Percentiles rank a stretch among this genome's conserved stretches.
Conservation (phyloP, 2,113 vertebrate species). For the Colinus virginianus region DNA sequence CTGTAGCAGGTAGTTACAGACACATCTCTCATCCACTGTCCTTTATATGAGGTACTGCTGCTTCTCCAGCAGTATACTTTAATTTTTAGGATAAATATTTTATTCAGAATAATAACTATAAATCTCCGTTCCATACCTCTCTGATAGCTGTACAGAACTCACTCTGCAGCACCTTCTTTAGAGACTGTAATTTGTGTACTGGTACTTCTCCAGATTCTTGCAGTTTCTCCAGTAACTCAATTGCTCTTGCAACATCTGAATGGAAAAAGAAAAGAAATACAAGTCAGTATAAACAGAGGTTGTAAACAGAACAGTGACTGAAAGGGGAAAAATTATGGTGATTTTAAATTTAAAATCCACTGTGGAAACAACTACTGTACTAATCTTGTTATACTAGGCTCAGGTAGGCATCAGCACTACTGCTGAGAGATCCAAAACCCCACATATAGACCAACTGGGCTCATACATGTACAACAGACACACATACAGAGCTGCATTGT, state of each 20-base stretch:
- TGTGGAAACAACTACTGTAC: not conserved
- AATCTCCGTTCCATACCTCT: conserved; percentile 88
- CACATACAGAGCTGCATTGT: not conserved
- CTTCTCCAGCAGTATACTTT: not conserved
- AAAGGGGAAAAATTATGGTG: not conserved
- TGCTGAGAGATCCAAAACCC: not conserved
- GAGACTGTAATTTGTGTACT: conserved; percentile 95
- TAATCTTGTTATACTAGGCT: not conserved
- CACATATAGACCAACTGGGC: rapidly evolving
- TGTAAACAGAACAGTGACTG: not conserved
- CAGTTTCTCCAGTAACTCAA: conserved; percentile 96
- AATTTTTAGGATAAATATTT: not conserved
- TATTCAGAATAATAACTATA: conserved; percentile 22
- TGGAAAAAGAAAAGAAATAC: conserved; percentile 16
- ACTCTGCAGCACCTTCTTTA: conserved; percentile 98
- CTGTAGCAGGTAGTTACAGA: not conserved
- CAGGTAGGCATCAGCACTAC: not conserved
- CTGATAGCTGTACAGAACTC: conserved; percentile 99
- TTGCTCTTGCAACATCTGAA: conserved; percentile 95
- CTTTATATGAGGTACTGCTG: not conserved
- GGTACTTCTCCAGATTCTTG: conserved; percentile 97
- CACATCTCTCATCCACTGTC: not conserved
- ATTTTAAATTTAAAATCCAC: conserved; percentile 34
- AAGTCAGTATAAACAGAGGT: conserved; percentile 8
- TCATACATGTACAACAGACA: rapidly evolving